These are phyloP conservation scores for Stomatorhinus walkeri DNA, from an alignment of 2,797 vertebrate genomes.

Conservation along the genomic window DNA sequence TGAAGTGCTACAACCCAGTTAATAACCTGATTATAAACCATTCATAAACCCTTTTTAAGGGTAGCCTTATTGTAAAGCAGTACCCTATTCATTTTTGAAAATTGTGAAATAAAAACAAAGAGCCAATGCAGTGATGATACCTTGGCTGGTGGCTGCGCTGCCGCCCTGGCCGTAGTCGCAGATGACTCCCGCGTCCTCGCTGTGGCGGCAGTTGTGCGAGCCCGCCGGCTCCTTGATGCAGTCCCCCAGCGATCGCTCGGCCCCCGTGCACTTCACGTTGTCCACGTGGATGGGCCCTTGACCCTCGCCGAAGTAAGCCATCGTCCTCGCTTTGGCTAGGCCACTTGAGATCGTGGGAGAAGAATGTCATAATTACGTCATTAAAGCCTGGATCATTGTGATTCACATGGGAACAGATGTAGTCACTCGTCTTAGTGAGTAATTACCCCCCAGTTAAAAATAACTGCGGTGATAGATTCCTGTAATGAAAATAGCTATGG, in stretches of 20 bases:
- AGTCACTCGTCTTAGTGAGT: neutral
- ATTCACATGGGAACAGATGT: neutral
- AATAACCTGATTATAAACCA: neutral
- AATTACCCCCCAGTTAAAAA: neutral
- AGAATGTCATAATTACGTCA: neutral
- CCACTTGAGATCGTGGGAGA: constrained; percentile 42
- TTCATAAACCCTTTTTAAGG: neutral
- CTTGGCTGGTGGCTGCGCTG: constrained; percentile 50
- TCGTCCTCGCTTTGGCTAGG: constrained; percentile 75
- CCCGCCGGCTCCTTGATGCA: constrained; percentile 85
- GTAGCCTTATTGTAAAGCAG: neutral
- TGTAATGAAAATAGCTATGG: neutral
- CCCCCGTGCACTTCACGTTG: constrained; percentile 82
- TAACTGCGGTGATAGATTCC: neutral
- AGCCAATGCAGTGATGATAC: constrained; percentile 33
- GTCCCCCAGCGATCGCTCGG: constrained; percentile 74
- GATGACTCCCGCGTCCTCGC: constrained; percentile 91
- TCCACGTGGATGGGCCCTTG: constrained; percentile 85
- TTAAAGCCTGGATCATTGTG: neutral
- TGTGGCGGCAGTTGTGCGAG: constrained; percentile 90
- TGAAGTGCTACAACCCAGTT: neutral
- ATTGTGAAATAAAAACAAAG: neutral
- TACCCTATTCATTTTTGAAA: neutral
- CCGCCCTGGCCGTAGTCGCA: constrained; percentile 71
- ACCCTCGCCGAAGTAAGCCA: constrained; percentile 97